Base-by-base conservation (phyloP, 2,888 invertebrate species). In the Chromoteleia sp. region DNA sequence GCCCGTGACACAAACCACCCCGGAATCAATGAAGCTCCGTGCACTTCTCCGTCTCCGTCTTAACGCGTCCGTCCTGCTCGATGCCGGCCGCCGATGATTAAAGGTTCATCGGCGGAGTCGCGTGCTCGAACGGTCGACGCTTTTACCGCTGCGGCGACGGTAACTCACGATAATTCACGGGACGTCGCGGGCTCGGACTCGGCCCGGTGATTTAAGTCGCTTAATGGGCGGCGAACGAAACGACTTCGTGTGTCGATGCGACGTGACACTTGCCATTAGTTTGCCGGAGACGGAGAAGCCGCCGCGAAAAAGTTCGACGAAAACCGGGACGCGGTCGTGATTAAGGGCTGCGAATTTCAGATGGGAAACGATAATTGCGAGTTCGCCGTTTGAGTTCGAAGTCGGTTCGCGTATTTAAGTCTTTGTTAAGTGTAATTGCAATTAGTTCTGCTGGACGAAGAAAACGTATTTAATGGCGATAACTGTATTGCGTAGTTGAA, bases 161-260 rank as follows among this genome's bases (percentile, higher is more conserved):
- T 83, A 79, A 81, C 80, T 83, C 73, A 79, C 56, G 58, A 68
- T 82, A 82, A 79, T 80, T 78, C 83, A 83, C 76, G 75, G 63
- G 73, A 81, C 73, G 81, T 82, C 74, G 63, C 50, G 12, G 17
- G 29, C 52, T 73, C 21, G 61, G 61, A 54, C 68, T 30, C 14
- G 29, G 39, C 30, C 15, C 39, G 63, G 73, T 81, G 77, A 81
- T 81, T 81, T 81, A 81, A 70, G 74, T 73, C 19, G 33, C 48
- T 58, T 81, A 58, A 81, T 71, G 68, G 63, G 48, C 61, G 58
- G 29, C 15, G 10, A 61, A 59, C 39, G 65, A 65, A 67, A 68
- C 71, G 73, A 56, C 68, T 77, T 48, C 25, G 54, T 63, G 48
- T 48, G 68, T 63, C 77, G 56, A 77, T 58, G 67, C 56, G 29